Base-by-base conservation (phyloP, 1,140 invertebrate species). In the Helicoverpa zea region DNA sequence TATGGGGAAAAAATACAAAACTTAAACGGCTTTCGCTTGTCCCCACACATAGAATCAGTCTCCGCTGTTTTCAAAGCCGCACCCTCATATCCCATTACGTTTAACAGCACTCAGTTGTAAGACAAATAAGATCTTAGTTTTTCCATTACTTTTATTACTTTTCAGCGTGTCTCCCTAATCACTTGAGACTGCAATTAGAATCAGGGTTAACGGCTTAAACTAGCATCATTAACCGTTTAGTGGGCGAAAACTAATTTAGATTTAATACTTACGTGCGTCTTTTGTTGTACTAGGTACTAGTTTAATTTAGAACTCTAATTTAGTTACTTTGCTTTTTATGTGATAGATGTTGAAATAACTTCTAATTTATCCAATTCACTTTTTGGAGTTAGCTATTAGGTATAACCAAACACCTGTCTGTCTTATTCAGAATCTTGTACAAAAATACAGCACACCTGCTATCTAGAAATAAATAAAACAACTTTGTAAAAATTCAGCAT, bases 121-220 rank as follows among this genome's bases (percentile, higher is more conserved):
- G 80, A 59, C 59, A 81, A 82, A 85, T 81, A 83, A 80, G 81
- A 81, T 74, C 85, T 82, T 90, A 88, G 88, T 85, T 88, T 88
- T 88, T 87, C 84, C 84, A 84, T 86, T 88, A 86, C 75, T 86
- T 87, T 86, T 88, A 88, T 81, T 82, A 81, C 84, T 80, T 86
- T 87, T 87, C 82, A 83, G 73, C 70, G 80, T 82, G 83, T 82
- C 68, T 61, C 80, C 58, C 72, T 87, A 83, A 84, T 87, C 84
- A 84, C 84, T 75, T 75, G 61, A 74, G 29, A 59, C 56, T 13
- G 81, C 81, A 89, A 85, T 89, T 86, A 86, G 75, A 77, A 79
- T 79, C 77, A 68, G 43, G 78, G 78, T 68, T 68, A 80, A 73
- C 43, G 18, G 58, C 9, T 80, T 73, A 23, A 80, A 80, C 52